phyloP scores from a whole-genome alignment of 1,140 invertebrate genomes.

The Triops longicaudatus region DNA sequence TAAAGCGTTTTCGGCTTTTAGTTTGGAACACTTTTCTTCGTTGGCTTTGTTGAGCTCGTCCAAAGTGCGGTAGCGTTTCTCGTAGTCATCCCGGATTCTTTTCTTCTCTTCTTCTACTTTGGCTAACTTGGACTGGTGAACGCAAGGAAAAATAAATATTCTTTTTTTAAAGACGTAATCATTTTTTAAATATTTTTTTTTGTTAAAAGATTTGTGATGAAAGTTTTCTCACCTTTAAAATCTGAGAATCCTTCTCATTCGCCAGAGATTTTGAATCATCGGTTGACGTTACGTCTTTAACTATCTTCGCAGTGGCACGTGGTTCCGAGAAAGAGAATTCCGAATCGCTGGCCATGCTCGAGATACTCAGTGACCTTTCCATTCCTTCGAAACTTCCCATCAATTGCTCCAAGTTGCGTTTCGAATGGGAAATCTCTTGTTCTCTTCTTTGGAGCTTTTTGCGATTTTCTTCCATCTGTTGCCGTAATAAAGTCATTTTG shows the following conservation, averaged over 20 bases:
- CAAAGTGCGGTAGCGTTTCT: neutral
- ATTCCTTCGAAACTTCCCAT: constrained; percentile 6
- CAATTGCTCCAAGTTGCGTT: constrained; percentile 24
- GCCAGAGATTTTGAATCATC: neutral
- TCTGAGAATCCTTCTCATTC: neutral
- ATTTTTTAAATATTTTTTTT: no score
- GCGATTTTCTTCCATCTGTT: constrained; percentile 27
- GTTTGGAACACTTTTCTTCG: neutral
- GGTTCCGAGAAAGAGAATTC: neutral
- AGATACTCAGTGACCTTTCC: neutral
- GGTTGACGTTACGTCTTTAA: neutral
- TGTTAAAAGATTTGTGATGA: neutral
- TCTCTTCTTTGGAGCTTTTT: constrained; percentile 23
- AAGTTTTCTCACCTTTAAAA: neutral
- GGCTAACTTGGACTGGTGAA: neutral
- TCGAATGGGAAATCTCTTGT: constrained; percentile 25
- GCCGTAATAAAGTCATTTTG: constrained; percentile 20
- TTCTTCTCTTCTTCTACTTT: neutral
- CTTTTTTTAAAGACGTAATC: no score
- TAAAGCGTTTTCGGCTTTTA: neutral
- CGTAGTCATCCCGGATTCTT: neutral
- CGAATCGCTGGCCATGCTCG: neutral
- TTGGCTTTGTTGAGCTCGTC: neutral
- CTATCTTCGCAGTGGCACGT: neutral
- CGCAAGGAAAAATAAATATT: no score